Percentiles rank a stretch among this genome's conserved stretches.
Evolutionary conservation across 2,797 vertebrate species (phyloP).

Genomic region (Tragelaphus eurycerus): DNA sequence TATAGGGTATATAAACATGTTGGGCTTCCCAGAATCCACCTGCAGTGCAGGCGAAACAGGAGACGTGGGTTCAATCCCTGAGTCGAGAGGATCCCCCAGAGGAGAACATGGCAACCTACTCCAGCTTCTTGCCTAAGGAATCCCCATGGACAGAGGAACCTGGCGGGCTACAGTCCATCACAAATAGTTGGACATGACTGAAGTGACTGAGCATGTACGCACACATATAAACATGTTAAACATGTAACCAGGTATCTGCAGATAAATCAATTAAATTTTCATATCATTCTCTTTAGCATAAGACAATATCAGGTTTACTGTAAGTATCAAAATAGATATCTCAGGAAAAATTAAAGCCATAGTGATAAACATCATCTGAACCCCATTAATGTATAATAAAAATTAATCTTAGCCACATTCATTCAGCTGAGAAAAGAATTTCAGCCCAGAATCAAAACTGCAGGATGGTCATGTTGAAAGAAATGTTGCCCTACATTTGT

Average conservation of each 20-base stretch:
- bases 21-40: background rate
- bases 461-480: background rate
- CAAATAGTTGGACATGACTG: background rate
- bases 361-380: background rate
- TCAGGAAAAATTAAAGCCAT: background rate
- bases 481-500: background rate
- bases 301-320: slow-evolving; percentile 10
- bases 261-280: background rate
- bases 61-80: background rate
- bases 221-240: background rate
- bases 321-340: background rate
- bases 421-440: slow-evolving; percentile 1
- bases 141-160: background rate
- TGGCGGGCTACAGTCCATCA: background rate
- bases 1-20: background rate
- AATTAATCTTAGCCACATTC: background rate
- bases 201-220: background rate
- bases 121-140: background rate
- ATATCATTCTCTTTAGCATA: background rate
- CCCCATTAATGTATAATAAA: background rate
- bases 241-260: background rate
- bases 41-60: background rate
- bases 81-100: background rate
- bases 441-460: background rate
- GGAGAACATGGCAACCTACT: background rate